These are phyloP conservation scores for Drosophila obscura DNA, from an alignment of 1,140 invertebrate species.

Conservation along the genomic window DNA sequence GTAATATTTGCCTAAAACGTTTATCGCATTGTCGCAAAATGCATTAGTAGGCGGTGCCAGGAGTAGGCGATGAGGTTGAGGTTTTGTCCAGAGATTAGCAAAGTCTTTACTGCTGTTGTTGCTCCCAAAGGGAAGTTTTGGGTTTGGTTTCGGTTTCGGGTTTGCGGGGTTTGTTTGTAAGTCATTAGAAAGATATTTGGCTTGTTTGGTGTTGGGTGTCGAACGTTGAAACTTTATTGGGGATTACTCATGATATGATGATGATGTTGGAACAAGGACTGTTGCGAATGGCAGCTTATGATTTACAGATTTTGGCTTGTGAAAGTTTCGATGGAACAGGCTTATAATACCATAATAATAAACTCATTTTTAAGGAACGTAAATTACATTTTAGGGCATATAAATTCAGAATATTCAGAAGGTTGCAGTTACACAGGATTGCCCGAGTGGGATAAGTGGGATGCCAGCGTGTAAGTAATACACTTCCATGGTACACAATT, in stretches of 20 bases:
- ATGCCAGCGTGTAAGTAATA: too few species aligned
- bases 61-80: conserved; percentile 5
- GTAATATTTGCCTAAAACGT: conserved; percentile 49
- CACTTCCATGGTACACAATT: too few species aligned
- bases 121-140: conserved; percentile 21
- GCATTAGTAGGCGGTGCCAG: not conserved
- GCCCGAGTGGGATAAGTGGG: too few species aligned
- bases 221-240: conserved; percentile 46
- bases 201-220: conserved; percentile 19
- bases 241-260: conserved; percentile 11
- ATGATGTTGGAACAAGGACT: not conserved
- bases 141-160: conserved; percentile 18
- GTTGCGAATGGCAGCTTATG: conserved; percentile 23
- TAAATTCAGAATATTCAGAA: too few species aligned
- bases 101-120: conserved; percentile 35
- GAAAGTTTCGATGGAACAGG: conserved; percentile 1
- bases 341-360: not conserved
- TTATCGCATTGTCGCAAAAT: conserved; percentile 48
- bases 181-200: conserved; percentile 60
- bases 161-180: conserved; percentile 49
- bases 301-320: conserved; percentile 22
- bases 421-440: too few species aligned
- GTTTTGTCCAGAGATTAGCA: conserved; percentile 53
- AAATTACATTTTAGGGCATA: too few species aligned
- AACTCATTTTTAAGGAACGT: too few species aligned